phyloP scores from a whole-genome alignment of 2,113 vertebrate species.

The Ailuropoda melanoleuca region DNA sequence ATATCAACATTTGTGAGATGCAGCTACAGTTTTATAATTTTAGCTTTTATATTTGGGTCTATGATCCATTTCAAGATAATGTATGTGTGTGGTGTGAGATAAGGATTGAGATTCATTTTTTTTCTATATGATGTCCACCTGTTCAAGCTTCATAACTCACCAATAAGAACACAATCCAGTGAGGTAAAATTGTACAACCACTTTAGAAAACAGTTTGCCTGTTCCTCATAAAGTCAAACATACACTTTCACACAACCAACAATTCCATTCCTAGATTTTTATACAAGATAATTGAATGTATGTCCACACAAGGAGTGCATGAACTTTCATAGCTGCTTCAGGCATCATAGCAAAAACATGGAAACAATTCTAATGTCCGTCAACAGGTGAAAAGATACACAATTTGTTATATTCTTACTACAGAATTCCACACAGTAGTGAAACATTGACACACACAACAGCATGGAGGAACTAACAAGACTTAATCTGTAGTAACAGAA shows the following conservation, averaged over 20 bases:
- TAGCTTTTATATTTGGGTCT: neutral
- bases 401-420: neutral
- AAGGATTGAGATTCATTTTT: neutral
- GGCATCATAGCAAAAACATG: neutral
- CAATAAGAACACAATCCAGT: neutral
- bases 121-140: neutral
- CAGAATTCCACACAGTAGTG: neutral
- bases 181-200: neutral
- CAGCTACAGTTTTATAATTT: neutral
- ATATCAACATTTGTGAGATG: neutral
- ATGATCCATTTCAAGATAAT: neutral
- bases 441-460: neutral
- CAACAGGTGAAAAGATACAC: neutral
- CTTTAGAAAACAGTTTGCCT: neutral
- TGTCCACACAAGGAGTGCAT: neutral
- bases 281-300: neutral
- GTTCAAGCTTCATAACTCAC: neutral
- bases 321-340: neutral
- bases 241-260: neutral
- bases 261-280: neutral
- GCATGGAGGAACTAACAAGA: neutral
- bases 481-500: neutral
- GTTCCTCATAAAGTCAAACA: neutral
- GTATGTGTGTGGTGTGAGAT: neutral
- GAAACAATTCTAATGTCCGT: neutral